phyloP scores from a whole-genome alignment of 53 echinoderm and acorn worm species.

The Apostichopus leukothele region DNA sequence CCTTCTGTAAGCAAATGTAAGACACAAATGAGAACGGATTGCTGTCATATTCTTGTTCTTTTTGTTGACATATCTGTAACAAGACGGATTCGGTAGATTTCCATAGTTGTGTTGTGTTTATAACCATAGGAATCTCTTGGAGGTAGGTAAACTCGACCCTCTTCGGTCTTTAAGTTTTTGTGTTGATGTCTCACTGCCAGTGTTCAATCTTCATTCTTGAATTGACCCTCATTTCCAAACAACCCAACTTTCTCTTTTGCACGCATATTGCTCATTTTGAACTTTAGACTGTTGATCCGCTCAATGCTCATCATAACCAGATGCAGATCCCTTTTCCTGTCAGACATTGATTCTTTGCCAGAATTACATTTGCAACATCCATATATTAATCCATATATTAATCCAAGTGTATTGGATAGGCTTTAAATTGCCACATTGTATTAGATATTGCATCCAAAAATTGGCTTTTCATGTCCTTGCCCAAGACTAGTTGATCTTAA shows the following conservation, averaged over 20 bases:
- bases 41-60: no score
- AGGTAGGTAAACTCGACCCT: no score
- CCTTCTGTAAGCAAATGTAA: no score
- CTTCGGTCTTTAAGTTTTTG: no score
- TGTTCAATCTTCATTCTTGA: background rate
- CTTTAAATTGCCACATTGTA: background rate
- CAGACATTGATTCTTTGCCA: constrained; percentile 3
- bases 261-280: constrained; percentile 28
- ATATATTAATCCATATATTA: background rate
- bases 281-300: constrained; percentile 14
- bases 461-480: constrained; percentile 33
- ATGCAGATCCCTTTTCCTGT: background rate
- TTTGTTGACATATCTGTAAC: no score
- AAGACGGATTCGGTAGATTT: no score
- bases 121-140: no score
- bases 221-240: constrained; percentile 16
- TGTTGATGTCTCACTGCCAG: no score
- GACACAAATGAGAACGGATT: no score
- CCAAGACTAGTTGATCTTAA: constrained; percentile 3
- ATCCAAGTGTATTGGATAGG: background rate
- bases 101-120: no score
- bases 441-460: constrained; percentile 6
- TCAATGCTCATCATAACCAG: background rate
- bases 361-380: background rate
- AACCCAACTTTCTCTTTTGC: constrained; percentile 24